phyloP scores from a whole-genome alignment of 2,797 vertebrate genomes.

The Hydrolagus colliei region DNA sequence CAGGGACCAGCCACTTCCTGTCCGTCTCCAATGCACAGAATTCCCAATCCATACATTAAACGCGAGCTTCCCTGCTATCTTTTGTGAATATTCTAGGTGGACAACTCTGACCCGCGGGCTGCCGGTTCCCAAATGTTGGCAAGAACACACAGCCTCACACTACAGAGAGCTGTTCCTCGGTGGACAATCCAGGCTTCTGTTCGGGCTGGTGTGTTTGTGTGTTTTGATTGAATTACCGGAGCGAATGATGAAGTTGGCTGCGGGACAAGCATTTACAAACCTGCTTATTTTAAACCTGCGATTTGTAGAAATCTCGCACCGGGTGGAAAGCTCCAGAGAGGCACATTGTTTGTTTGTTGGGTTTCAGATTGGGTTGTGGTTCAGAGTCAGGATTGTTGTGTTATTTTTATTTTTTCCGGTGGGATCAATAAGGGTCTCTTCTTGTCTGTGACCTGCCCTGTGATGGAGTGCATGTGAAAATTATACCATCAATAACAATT shows the following conservation, averaged over 20 bases:
- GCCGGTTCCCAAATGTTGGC: slow-evolving; percentile 20
- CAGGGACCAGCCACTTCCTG: slow-evolving; percentile 28
- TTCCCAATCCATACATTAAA: slow-evolving; percentile 26
- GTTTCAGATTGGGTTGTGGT: not conserved
- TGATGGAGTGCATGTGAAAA: slow-evolving; percentile 12
- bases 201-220: not conserved
- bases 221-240: slow-evolving; percentile 5
- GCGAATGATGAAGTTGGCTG: slow-evolving; percentile 16
- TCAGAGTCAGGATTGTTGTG: not conserved
- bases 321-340: not conserved
- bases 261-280: not conserved
- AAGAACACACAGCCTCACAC: not conserved
- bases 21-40: slow-evolving; percentile 14
- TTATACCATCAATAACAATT: slow-evolving; percentile 20
- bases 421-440: slow-evolving; percentile 19
- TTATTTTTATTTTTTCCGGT: not conserved
- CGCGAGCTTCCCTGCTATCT: slow-evolving; percentile 14
- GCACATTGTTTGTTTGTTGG: not conserved
- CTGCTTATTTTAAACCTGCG: not conserved
- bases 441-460: slow-evolving; percentile 21
- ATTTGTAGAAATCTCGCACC: not conserved
- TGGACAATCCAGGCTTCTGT: slow-evolving; percentile 23
- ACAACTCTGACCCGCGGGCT: not conserved
- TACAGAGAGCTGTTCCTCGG: not conserved
- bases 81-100: slow-evolving; percentile 16